These are phyloP conservation scores for Gallinago stenura DNA, from an alignment of 2,797 vertebrate species.

Conservation along the genomic window DNA sequence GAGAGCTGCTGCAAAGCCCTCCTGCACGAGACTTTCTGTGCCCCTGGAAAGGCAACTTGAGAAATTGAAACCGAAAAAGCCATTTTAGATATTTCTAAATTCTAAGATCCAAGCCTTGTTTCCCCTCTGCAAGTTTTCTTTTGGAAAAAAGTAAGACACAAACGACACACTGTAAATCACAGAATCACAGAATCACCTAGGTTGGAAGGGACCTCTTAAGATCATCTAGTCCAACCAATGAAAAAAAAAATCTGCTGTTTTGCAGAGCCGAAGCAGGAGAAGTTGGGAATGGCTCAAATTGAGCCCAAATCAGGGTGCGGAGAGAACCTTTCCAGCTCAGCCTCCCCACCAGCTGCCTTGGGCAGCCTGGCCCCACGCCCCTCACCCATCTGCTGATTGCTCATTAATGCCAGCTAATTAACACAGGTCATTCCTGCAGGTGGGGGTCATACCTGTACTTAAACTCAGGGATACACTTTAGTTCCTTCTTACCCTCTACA, in stretches of 20 bases:
- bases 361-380: accelerated
- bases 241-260: not conserved
- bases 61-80: not conserved
- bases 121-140: not conserved
- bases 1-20: not conserved
- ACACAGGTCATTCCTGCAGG: not conserved
- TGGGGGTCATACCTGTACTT: not conserved
- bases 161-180: not conserved
- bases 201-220: no score
- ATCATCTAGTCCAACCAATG: no score
- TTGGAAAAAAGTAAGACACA: not conserved
- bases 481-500: not conserved
- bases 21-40: accelerated
- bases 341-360: accelerated
- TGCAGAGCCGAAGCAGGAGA: not conserved
- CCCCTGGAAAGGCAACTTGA: not conserved
- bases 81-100: not conserved
- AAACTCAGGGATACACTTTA: not conserved
- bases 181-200: no score
- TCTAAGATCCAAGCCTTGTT: not conserved
- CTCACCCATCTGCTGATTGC: not conserved
- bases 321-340: not conserved
- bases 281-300: not conserved
- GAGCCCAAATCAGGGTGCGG: not conserved
- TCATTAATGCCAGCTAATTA: not conserved